Base-by-base conservation (phyloP, 2,888 invertebrate genomes). In the Volucella bombylans region DNA sequence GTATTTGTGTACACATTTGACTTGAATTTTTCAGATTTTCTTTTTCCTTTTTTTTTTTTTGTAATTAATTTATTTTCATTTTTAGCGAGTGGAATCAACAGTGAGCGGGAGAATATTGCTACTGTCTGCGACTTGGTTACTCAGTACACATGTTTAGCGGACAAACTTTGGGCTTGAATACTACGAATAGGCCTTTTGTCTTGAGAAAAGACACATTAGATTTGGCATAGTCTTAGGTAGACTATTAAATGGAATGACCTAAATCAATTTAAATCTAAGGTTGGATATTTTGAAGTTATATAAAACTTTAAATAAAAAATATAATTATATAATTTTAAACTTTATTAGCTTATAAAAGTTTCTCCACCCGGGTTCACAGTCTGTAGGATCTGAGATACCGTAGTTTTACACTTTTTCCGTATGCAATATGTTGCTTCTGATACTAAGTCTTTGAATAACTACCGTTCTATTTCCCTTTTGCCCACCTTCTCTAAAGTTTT, bases 1-100 rank as follows among this genome's bases (percentile, higher is more conserved):
- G 64, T 65, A 69, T 77, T 77, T 72, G 72, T 82, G 54, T 71
- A 77, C 71, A 82, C 47, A 67, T 85, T 85, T 77, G 85, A 72
- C 77, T 83, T 59, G 67, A 81, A 71, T 79, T 79, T 82, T 76
- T 71, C 54, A 49, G 61, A 72, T 77, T 78, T 77, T 79, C 72
- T 71, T 82, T 78, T 76, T 77, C 72, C 72, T 71, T 82, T 23
- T 23, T 23, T 78, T 76, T 76, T 61, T 80, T 76, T 85, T 23
- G 80, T 85, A 85, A 85, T 85, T 85, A 80, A 64, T 71, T 85
- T 85, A 62, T 76, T 72, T 85, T 85, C 79, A 80, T 71, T 80
- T 74, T 73, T 61, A 71, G 55, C 54, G 59, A 52, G 64, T 72
- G 52, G 68, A 72, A 52, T 52, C 68, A 64, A 18, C 52, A 41